Conservation (phyloP, 2,797 vertebrate species). For the Falco biarmicus region DNA sequence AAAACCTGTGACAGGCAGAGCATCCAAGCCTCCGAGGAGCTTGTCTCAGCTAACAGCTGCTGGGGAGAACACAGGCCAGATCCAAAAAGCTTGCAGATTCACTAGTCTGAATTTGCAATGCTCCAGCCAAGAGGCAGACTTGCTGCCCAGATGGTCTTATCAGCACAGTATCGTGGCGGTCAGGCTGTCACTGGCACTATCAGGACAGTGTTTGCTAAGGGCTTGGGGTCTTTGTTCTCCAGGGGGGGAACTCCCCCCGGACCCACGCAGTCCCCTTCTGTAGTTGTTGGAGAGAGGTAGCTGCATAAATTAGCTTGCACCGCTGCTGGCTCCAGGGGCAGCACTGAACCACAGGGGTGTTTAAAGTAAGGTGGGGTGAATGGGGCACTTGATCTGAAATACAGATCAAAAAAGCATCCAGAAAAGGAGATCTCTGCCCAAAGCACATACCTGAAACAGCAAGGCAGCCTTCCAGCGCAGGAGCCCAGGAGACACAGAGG, state of each 20-base stretch:
- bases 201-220: not conserved
- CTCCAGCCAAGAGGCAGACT: not conserved
- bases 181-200: not conserved
- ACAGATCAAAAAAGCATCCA: not conserved
- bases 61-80: rapidly evolving
- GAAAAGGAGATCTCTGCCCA: not conserved
- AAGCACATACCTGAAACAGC: constrained; percentile 86
- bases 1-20: not conserved
- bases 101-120: not conserved
- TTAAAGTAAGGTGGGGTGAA: not conserved
- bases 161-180: not conserved
- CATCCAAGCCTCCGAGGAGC: not conserved
- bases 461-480: constrained; percentile 78
- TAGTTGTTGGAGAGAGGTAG: not conserved
- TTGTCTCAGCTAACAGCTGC: not conserved
- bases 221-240: not conserved
- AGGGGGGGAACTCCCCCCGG: not conserved
- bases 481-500: constrained; percentile 85
- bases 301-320: not conserved
- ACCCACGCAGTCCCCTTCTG: not conserved
- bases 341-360: not conserved
- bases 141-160: not conserved
- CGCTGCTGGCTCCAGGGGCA: not conserved
- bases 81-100: not conserved
- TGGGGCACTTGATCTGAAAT: not conserved